Percentiles rank a stretch among this genome's conserved stretches.
These are phyloP conservation scores for Asteroscopus sphinx DNA, from an alignment of 2,888 invertebrate species.

Conservation along the genomic window DNA sequence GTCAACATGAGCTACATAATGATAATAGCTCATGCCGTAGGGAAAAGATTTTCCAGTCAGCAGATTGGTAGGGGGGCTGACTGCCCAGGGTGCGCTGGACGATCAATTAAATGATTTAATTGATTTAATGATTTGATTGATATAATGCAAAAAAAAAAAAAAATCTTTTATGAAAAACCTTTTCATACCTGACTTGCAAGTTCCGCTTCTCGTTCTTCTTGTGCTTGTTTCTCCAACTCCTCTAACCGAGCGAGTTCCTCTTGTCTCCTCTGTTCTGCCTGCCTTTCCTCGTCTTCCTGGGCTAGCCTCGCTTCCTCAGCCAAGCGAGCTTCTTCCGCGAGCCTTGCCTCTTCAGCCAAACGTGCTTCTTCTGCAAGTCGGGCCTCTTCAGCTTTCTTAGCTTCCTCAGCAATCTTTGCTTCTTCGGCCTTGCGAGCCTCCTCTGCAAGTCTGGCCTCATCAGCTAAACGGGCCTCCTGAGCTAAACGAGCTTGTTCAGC, in stretches of 20 bases:
- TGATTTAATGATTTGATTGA: too few species aligned
- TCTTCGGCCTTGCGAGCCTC: slow-evolving; percentile 83
- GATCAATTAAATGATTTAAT: too few species aligned
- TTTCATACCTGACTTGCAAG: slow-evolving; percentile 90
- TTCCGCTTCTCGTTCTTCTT: slow-evolving; percentile 91
- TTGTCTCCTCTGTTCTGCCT: slow-evolving; percentile 88
- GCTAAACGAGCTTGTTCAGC: slow-evolving; percentile 83
- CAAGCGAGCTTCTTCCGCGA: slow-evolving; percentile 84
- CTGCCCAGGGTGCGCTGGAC: too few species aligned
- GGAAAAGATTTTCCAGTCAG: too few species aligned
- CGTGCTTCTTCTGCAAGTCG: slow-evolving; percentile 83
- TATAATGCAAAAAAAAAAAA: too few species aligned
- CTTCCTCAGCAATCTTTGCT: slow-evolving; percentile 82
- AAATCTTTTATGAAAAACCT: background rate
- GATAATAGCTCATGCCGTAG: too few species aligned
- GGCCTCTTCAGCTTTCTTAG: slow-evolving; percentile 78
- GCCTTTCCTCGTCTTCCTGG: slow-evolving; percentile 85
- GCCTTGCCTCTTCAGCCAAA: slow-evolving; percentile 80
- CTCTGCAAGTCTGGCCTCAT: slow-evolving; percentile 73
- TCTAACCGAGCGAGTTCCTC: slow-evolving; percentile 89
- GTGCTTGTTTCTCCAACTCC: slow-evolving; percentile 90
- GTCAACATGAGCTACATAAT: too few species aligned
- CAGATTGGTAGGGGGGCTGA: too few species aligned
- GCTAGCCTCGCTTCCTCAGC: slow-evolving; percentile 84
- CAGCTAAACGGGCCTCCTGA: slow-evolving; percentile 83